A percentile compares a stretch with the other conserved stretches of the same genome.
Conservation (phyloP, 2,113 vertebrate genomes). For the Rhinolophus sinicus region DNA sequence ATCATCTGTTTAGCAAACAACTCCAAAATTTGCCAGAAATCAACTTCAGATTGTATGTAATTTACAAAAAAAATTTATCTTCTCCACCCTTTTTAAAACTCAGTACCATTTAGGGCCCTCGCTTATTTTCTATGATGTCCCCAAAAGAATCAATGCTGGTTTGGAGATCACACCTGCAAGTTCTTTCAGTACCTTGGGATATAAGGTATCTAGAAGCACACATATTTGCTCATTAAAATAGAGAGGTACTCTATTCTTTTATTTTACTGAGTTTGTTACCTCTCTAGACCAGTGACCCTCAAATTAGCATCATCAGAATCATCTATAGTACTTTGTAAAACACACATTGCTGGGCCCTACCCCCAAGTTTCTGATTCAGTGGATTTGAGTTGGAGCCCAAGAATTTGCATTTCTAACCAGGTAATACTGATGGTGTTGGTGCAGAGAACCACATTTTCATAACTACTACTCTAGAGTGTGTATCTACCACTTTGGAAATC, state of each 20-base stretch:
- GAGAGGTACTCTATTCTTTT: neutral
- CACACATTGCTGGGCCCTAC: neutral
- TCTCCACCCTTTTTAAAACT: neutral
- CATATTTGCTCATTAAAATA: neutral
- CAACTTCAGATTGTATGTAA: neutral
- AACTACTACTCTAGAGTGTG: neutral
- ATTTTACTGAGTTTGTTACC: neutral
- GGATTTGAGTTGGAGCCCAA: neutral
- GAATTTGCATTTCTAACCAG: conserved; percentile 4
- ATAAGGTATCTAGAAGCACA: neutral
- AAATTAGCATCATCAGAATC: neutral
- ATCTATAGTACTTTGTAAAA: neutral
- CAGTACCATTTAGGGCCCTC: neutral
- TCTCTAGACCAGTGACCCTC: neutral
- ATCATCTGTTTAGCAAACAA: neutral
- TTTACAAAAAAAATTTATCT: neutral
- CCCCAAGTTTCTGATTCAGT: neutral
- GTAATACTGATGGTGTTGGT: neutral
- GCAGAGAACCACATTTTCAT: neutral
- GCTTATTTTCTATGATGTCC: neutral
- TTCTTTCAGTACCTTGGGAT: neutral
- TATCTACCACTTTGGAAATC: neutral
- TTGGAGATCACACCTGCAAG: neutral
- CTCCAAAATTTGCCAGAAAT: conserved; percentile 17
- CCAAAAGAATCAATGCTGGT: neutral